phyloP scores from a whole-genome alignment of 2,797 vertebrate species.

The Denticeps clupeoides region DNA sequence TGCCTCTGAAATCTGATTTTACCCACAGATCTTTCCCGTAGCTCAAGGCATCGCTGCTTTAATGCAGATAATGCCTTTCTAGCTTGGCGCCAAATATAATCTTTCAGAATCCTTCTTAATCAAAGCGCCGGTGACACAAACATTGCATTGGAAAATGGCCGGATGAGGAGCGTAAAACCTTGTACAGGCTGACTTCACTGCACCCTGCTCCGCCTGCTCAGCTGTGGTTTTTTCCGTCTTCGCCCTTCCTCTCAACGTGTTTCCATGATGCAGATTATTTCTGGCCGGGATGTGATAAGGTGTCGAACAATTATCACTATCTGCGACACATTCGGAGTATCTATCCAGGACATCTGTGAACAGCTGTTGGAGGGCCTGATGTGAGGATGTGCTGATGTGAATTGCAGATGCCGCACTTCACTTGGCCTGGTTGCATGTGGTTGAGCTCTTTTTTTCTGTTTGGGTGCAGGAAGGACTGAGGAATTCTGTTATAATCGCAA shows the following conservation, averaged over 20 bases:
- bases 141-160: constrained; percentile 30
- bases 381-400: background rate
- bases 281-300: constrained; percentile 15
- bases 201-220: background rate
- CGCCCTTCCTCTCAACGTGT: constrained; percentile 6
- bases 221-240: background rate
- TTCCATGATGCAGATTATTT: constrained; percentile 18
- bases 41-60: constrained; percentile 47
- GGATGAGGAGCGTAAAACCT: constrained; percentile 15
- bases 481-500: too few species aligned
- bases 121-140: constrained; percentile 39
- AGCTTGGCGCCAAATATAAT: constrained; percentile 43
- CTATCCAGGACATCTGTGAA: constrained; percentile 20
- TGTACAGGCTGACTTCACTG: background rate
- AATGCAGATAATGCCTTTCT: constrained; percentile 45
- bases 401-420: too few species aligned
- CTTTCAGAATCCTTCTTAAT: constrained; percentile 46
- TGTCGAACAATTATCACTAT: constrained; percentile 19
- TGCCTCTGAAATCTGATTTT: constrained; percentile 44
- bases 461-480: too few species aligned
- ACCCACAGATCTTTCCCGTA: constrained; percentile 34
- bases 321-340: constrained; percentile 6
- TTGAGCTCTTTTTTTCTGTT: too few species aligned
- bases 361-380: constrained; percentile 12
- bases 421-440: too few species aligned